Evolutionary conservation across 2,113 vertebrate genomes (phyloP).

Genomic region (Tursiops truncatus): DNA sequence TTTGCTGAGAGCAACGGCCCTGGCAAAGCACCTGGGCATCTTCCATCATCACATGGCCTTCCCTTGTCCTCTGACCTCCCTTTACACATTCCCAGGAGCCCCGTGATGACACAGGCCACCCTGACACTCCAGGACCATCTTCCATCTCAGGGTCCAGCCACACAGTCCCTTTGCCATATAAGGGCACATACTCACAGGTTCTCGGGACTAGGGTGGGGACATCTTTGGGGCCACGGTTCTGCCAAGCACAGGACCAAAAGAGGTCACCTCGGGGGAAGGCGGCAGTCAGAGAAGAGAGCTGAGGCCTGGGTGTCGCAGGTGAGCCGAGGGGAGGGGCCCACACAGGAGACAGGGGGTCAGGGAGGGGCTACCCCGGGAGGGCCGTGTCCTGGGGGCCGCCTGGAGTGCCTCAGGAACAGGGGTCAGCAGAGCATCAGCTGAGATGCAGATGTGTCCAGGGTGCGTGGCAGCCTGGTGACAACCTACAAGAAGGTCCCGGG

Average conservation of each 20-base stretch:
- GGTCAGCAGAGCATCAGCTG: background rate
- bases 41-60: background rate
- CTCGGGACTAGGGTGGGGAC: background rate
- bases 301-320: background rate
- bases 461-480: background rate
- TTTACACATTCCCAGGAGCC: background rate
- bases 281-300: background rate
- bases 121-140: background rate
- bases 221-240: background rate
- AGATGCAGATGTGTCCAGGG: fast-evolving
- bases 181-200: background rate
- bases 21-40: fast-evolving
- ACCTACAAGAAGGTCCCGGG: fast-evolving
- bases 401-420: background rate
- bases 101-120: background rate
- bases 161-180: background rate
- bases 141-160: background rate
- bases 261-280: background rate
- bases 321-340: background rate
- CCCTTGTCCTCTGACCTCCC: background rate
- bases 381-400: background rate
- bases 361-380: background rate
- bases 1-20: background rate
- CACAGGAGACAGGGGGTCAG: background rate
- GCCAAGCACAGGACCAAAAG: background rate